Conservation (phyloP, 2,888 invertebrate species). For the Dermolepida albohirtum region DNA sequence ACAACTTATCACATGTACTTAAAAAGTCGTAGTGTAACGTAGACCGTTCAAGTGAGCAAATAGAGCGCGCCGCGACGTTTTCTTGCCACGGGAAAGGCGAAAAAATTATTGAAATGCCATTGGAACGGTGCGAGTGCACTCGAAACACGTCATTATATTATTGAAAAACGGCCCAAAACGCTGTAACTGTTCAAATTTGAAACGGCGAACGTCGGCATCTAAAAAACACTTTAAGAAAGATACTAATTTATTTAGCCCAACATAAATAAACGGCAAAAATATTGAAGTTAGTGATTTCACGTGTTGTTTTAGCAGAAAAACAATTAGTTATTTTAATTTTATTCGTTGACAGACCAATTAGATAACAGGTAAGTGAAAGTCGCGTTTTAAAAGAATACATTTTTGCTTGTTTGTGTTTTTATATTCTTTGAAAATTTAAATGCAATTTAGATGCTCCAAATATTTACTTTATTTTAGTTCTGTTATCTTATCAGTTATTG, state of each 20-base stretch:
- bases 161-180: too few relatives aligned
- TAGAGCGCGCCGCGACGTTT: conserved; percentile 28
- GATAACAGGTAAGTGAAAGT: conserved; percentile 40
- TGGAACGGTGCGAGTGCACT: conserved; percentile 11
- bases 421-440: background rate
- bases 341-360: conserved; percentile 12
- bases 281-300: too few relatives aligned
- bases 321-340: conserved; percentile 1
- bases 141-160: conserved; percentile 3
- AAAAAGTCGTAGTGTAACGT: conserved; percentile 1
- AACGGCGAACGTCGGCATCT: too few relatives aligned
- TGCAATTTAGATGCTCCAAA: background rate
- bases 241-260: too few relatives aligned
- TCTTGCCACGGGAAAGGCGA: conserved; percentile 27
- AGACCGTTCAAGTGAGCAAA: conserved; percentile 27
- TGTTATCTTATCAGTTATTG: too few relatives aligned
- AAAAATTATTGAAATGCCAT: conserved; percentile 32
- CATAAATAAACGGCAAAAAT: background rate
- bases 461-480: too few relatives aligned
- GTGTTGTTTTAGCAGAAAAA: background rate
- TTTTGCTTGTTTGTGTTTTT: background rate
- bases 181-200: too few relatives aligned
- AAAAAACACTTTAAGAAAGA: too few relatives aligned
- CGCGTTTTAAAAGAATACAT: conserved; percentile 5
- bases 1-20: too few relatives aligned